Base-by-base conservation (phyloP, 2,888 invertebrate genomes). In the Tetranychus truncatus region DNA sequence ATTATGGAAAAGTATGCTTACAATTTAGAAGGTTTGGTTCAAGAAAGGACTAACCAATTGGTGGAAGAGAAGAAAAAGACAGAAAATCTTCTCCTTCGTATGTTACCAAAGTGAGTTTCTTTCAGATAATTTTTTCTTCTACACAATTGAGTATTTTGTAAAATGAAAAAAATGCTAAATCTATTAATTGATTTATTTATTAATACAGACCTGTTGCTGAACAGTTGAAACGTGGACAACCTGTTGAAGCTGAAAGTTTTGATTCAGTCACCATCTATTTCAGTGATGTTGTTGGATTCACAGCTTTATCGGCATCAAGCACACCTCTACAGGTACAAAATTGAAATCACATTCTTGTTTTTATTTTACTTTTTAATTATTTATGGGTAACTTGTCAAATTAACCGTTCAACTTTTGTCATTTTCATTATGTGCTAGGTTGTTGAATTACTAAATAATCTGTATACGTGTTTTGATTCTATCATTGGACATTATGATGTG, bases 1-100 rank as follows among this genome's bases (percentile, higher is more conserved):
- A 91, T 92, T 82, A 92, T 92, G 92, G 92, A 92, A 82, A 91
- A 91, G 81, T 92, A 93, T 81, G 91, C 92, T 1, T 89, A 89
- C 69, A 91, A 92, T 82, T 82, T 93, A 77, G 92, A 92, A 78
- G 88, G 89, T 0, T 84, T 91, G 69, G 91, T 92, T 0, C 90
- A 91, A 77, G 91, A 91, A 80, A 85, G 91, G 77, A 92, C 92
- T 0, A 88, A 88, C 79, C 88, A 91, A 80, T 84, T 92, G 75
- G 85, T 88, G 72, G 89, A 90, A 81, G 92, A 92, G 83, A 92
- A 92, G 81, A 88, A 89, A 81, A 88, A 91, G 81, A 91, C 91
- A 0, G 92, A 92, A 80, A 89, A 89, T 78, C 83, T 92, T 3
- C 84, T 92, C 1, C 89, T 91, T 79, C 86, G 91, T 80, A 92